phyloP scores from a whole-genome alignment of 2,113 vertebrate genomes.

The Craseonycteris thonglongyai region DNA sequence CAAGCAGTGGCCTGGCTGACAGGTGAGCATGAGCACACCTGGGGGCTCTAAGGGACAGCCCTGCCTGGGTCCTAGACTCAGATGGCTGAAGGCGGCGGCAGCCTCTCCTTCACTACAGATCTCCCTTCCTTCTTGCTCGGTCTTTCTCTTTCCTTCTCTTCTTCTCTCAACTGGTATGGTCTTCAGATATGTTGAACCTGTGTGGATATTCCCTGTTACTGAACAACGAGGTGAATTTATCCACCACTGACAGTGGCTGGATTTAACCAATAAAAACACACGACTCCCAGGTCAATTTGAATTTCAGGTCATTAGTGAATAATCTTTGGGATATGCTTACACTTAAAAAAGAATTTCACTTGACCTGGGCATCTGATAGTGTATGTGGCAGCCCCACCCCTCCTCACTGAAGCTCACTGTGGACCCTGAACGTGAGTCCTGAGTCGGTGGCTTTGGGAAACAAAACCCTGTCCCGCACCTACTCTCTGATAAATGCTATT shows the following conservation, averaged over 20 bases:
- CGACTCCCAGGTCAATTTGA: not conserved
- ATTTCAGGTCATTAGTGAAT: not conserved
- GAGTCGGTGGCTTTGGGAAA: not conserved
- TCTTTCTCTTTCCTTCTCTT: not conserved
- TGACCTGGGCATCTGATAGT: not conserved
- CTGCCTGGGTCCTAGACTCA: not conserved
- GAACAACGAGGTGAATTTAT: not conserved
- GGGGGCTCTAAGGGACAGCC: not conserved
- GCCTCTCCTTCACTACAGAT: not conserved
- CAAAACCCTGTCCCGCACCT: not conserved
- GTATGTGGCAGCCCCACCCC: not conserved
- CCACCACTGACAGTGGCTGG: not conserved
- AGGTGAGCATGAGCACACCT: fast-evolving
- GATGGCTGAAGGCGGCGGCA: no score
- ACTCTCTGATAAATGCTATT: not conserved
- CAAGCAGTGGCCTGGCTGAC: fast-evolving
- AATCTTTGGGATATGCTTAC: not conserved
- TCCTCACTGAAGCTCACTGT: not conserved
- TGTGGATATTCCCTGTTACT: not conserved
- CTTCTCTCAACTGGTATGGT: not conserved
- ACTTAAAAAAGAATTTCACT: not conserved
- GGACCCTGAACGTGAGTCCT: not conserved
- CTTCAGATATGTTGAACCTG: not conserved
- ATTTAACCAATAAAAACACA: not conserved
- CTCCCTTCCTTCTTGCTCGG: not conserved